Evolutionary conservation across 2,888 invertebrate species (phyloP).

Genomic region (Caenorhabditis parvicauda): DNA sequence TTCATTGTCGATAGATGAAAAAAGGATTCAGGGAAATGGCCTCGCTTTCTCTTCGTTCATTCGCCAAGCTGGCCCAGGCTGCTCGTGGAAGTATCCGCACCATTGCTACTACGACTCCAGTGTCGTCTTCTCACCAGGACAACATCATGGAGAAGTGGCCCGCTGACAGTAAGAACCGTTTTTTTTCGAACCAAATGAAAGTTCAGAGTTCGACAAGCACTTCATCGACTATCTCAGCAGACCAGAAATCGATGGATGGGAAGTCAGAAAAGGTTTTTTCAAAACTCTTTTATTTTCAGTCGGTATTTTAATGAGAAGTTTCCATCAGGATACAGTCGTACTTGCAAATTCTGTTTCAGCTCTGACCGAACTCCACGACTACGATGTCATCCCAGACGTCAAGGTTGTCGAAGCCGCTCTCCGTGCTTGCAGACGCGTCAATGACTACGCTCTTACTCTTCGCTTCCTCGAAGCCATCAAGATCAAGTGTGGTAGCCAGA

Average conservation of each 20-base stretch:
- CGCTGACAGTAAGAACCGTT: constrained; percentile 46
- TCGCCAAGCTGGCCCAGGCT: constrained; percentile 26
- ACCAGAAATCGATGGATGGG: constrained; percentile 63
- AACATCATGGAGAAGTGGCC: constrained; percentile 61
- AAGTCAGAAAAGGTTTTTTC: constrained; percentile 60
- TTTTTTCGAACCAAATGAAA: too few relatives aligned
- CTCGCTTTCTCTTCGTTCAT: constrained; percentile 35
- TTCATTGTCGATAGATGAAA: too few relatives aligned
- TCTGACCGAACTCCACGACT: constrained; percentile 58
- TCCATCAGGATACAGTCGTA: not conserved
- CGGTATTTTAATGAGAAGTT: constrained; percentile 4
- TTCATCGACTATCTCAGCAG: constrained; percentile 61
- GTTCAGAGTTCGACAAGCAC: constrained; percentile 60
- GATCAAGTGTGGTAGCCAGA: constrained; percentile 72
- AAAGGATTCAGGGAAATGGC: too few relatives aligned
- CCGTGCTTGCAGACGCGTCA: constrained; percentile 80
- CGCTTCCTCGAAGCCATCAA: constrained; percentile 89
- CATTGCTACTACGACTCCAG: constrained; percentile 27
- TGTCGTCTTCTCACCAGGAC: constrained; percentile 29
- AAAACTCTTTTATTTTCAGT: too few relatives aligned
- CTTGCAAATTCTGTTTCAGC: constrained; percentile 40
- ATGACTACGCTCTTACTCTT: constrained; percentile 87
- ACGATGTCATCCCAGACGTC: constrained; percentile 62
- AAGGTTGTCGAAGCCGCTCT: constrained; percentile 60
- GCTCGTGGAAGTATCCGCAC: constrained; percentile 23